Evolutionary conservation across 1,140 invertebrate species (phyloP).

Genomic region (Drosophila mauritiana): DNA sequence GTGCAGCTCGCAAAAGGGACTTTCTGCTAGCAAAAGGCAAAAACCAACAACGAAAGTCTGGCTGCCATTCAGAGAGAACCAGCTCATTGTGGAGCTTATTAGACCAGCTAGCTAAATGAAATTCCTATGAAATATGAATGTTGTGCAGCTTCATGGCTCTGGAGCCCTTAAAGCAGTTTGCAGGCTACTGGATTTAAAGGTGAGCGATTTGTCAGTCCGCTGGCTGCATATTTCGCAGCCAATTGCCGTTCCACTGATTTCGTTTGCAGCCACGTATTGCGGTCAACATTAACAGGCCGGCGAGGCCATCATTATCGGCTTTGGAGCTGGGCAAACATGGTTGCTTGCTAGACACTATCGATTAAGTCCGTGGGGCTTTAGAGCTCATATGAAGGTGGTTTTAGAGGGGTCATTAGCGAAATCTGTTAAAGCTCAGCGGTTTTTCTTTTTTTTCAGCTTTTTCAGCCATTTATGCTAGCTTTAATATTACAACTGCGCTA

Average conservation of each 20-base stretch:
- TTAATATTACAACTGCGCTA: not conserved
- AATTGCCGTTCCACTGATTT: slow-evolving; percentile 39
- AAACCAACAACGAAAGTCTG: not conserved
- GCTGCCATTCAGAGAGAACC: not conserved
- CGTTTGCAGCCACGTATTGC: slow-evolving; percentile 60
- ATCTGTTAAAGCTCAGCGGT: too few species aligned
- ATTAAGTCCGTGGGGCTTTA: too few species aligned
- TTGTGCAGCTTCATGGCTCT: not conserved
- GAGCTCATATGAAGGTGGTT: not conserved
- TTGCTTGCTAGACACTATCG: not conserved
- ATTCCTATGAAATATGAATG: slow-evolving; percentile 31
- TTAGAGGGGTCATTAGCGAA: not conserved
- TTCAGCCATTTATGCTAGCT: too few species aligned
- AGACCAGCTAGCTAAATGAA: slow-evolving; percentile 22
- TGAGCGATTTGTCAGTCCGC: slow-evolving; percentile 32
- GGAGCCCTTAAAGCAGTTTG: slow-evolving; percentile 3
- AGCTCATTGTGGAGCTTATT: slow-evolving; percentile 32
- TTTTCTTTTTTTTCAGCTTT: too few species aligned
- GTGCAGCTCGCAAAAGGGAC: slow-evolving; percentile 12
- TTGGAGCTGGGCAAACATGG: not conserved
- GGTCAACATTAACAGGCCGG: slow-evolving; percentile 63
- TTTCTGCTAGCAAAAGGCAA: not conserved
- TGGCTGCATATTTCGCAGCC: slow-evolving; percentile 39
- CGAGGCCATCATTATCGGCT: slow-evolving; percentile 10
- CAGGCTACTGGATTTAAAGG: slow-evolving; percentile 11